Base-by-base conservation (phyloP, 1,140 invertebrate genomes). In the Ostrea denselamellosa region DNA sequence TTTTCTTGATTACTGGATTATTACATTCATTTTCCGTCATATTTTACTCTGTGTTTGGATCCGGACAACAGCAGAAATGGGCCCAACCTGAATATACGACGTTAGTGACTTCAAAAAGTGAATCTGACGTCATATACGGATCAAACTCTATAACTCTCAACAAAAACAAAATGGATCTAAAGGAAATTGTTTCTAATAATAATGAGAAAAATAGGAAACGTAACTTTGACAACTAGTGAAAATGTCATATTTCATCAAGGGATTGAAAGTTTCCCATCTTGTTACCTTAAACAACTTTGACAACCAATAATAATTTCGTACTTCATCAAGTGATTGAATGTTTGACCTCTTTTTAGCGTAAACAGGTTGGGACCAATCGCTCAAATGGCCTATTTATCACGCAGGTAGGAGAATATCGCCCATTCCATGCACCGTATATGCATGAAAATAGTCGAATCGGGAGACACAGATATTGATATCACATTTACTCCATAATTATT, bases 1-100 rank as follows among this genome's bases (percentile, higher is more conserved):
- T 87, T 71, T 87, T 87, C 83, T 85, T 83, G 44, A 87, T 85
- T 12, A 83, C 82, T 9, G 58, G 82, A 58, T 28, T 14, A 0
- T 17, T 87, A 8, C 58, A 87, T 19, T 28, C 85, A 28, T 54
- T 52, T 22, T 81, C 82, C 14, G 87, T 85, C 0, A 54, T 85
- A 14, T 85, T 85, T 25, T 87, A 87, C 25, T 62, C 44, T 17
- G 53, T 85, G 52, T 87, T 87, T 87, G 87, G 82, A 54, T 68
- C 51, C 4, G 87, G 87, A 53, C 51, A 83, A 71, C 56, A 54
- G 51, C 87, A 87, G 56, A 10, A 28, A 62, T 87, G 87, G 87
- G 87, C 83, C 5, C 68, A 77, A 25, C 8, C 68, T 14, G 68
- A 9, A 28, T 77, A 77, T 77, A 34, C 9, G 22, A 77, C 22